Percentiles rank a stretch among this genome's conserved stretches.
Evolutionary conservation across 2,113 vertebrate genomes (phyloP).

Genomic region (Synodontis membranacea): DNA sequence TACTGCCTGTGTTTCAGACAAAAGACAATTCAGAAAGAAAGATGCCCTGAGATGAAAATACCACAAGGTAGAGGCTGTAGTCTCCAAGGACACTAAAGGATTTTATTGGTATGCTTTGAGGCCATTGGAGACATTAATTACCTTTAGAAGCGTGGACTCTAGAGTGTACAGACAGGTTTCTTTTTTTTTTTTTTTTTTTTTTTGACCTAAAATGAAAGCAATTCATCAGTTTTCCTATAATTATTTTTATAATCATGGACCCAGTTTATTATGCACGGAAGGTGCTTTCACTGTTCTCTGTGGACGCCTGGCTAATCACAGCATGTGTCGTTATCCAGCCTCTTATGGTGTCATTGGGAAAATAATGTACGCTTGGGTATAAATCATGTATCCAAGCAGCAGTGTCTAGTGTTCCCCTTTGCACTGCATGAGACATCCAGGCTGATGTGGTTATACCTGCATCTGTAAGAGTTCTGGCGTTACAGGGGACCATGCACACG

Average conservation of each 20-base stretch:
- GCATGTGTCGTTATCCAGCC: not conserved
- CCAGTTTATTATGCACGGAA: conserved; percentile 36
- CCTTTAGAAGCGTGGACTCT: not conserved
- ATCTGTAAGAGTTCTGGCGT: not conserved
- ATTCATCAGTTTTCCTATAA: conserved; percentile 29
- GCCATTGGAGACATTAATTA: conserved; percentile 22
- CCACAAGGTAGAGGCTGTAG: not conserved
- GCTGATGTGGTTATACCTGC: not conserved
- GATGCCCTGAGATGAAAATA: not conserved
- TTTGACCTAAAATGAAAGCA: conserved; percentile 39
- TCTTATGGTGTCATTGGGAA: not conserved
- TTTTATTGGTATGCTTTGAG: conserved; percentile 22
- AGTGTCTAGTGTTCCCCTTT: not conserved
- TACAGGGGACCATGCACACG: not conserved
- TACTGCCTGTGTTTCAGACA: conserved; percentile 1
- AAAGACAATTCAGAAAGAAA: conserved; percentile 4
- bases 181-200: not conserved
- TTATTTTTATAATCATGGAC: conserved; percentile 24
- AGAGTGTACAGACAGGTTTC: conserved; percentile 6
- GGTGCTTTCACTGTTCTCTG: not conserved
- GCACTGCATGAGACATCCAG: not conserved
- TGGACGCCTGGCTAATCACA: not conserved
- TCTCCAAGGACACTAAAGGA: not conserved
- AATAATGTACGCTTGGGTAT: not conserved
- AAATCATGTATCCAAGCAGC: not conserved